Evolutionary conservation across 2,797 vertebrate genomes (phyloP), one percentile per base, ranked within the genome.

Genomic region (Kryptolebias ocellatus): DNA sequence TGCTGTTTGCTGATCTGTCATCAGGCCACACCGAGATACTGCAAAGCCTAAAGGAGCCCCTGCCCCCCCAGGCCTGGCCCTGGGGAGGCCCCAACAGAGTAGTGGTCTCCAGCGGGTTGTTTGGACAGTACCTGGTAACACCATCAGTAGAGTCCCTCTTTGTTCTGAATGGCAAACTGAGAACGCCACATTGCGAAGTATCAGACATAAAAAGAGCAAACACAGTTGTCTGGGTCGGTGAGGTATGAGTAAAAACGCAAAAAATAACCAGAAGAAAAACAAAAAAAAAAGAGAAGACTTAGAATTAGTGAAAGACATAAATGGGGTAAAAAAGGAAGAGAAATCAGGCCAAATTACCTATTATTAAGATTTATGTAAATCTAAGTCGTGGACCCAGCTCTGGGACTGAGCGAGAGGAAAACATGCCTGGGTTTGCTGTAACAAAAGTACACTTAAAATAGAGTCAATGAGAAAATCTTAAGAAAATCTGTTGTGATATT

Each of bases 191-290:
- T 83, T 99, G 98, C 49, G 96, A 98, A 94, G 95, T 99, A 81
- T 95, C 96, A 3, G 96, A 96, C 78, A 86, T 98, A 76, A 95
- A 92, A 88, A 91, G 93, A 69, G 96, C 94, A 15, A 95, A 97
- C 92, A 95, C 95, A 67, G 92, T 95, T 56, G 95, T 98, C 74
- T 99, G 98, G 98, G 96, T 99, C 2, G 97, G 95, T 1, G 98
- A 99, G 87, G 96, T 96, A 94, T 99, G 97, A 99, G 90, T 64
- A 3, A 53, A 81, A 80, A 54, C 73, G 39, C 28, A 56, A 20
- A 52, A 73, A 75, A 61, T 15, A 42, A 42, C 12, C 37, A 42
- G 1, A 53, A 74, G 42, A 75, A 49, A 59, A 61, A 12, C 4
- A 5, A 54, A 27, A 56, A 18, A 52, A 74, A 76, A 61, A 16